These are phyloP conservation scores for Remorina albescens DNA, from an alignment of 2,797 vertebrate genomes.

Conservation along the genomic window DNA sequence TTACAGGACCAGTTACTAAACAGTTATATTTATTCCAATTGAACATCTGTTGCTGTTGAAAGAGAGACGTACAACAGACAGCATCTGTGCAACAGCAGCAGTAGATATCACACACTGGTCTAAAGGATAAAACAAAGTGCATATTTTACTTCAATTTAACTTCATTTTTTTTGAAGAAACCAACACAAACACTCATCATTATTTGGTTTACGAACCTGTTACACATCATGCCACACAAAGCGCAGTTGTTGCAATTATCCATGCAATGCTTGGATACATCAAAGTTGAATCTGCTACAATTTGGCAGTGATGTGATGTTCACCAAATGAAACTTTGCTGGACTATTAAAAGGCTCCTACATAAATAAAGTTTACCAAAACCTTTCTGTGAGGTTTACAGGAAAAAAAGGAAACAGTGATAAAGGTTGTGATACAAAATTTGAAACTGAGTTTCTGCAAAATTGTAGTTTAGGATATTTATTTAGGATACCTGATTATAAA, in stretches of 20 bases:
- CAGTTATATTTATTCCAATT: not conserved
- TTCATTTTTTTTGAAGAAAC: not conserved
- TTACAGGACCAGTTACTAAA: not conserved
- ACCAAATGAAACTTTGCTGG: not conserved
- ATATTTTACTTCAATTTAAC: not conserved
- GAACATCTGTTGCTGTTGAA: not conserved
- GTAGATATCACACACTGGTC: not conserved
- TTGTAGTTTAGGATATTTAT: too few species aligned
- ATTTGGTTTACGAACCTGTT: not conserved
- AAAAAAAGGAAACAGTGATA: not conserved
- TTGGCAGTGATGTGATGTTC: not conserved
- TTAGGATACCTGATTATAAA: not conserved
- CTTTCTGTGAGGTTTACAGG: not conserved
- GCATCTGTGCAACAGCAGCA: not conserved
- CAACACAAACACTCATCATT: not conserved
- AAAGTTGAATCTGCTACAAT: not conserved
- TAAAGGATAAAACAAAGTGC: not conserved
- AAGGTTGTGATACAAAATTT: too few species aligned
- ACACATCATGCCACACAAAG: too few species aligned
- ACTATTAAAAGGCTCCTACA: too few species aligned
- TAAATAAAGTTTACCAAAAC: not conserved
- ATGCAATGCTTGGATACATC: not conserved
- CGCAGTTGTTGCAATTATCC: too few species aligned
- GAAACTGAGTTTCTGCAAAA: too few species aligned
- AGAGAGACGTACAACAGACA: not conserved